Conservation (phyloP, 1,140 invertebrate species). For the Megalopta genalis region DNA sequence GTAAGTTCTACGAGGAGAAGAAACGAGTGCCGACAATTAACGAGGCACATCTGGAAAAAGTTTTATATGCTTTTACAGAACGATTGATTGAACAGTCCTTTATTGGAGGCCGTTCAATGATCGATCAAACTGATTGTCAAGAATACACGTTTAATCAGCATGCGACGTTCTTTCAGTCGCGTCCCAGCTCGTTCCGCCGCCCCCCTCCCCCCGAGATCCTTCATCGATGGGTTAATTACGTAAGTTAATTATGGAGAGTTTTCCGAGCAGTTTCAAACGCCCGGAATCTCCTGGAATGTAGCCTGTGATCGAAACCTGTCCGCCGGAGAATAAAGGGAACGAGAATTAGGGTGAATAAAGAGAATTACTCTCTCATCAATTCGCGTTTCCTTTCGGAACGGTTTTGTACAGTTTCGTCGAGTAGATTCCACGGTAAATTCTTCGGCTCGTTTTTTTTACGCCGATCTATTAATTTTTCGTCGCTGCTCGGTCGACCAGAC, state of each 20-base stretch:
- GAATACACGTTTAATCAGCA: constrained; percentile 11
- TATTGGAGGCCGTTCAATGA: too few relatives aligned
- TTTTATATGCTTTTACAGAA: too few relatives aligned
- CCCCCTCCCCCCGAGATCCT: background rate
- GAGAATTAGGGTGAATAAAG: background rate
- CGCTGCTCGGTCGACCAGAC: too few relatives aligned
- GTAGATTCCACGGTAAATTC: background rate
- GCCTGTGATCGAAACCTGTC: background rate
- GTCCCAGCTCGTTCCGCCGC: background rate
- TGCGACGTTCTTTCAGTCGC: background rate
- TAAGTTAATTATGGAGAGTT: constrained; percentile 6
- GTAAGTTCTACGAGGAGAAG: too few relatives aligned
- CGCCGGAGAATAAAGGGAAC: background rate
- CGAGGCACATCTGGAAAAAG: too few relatives aligned
- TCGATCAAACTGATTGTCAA: too few relatives aligned
- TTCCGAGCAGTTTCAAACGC: background rate
- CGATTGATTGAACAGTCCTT: too few relatives aligned
- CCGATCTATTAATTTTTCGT: too few relatives aligned
- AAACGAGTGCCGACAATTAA: too few relatives aligned
- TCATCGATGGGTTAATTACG: background rate
- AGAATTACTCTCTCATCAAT: background rate
- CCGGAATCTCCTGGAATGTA: background rate
- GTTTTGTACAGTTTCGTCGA: too few relatives aligned
- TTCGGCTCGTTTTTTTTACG: too few relatives aligned
- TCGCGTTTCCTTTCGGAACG: background rate